Evolutionary conservation across 1,140 invertebrate genomes (phyloP), one percentile per base, ranked within the genome.

Genomic region (Lepidurus arcticus): DNA sequence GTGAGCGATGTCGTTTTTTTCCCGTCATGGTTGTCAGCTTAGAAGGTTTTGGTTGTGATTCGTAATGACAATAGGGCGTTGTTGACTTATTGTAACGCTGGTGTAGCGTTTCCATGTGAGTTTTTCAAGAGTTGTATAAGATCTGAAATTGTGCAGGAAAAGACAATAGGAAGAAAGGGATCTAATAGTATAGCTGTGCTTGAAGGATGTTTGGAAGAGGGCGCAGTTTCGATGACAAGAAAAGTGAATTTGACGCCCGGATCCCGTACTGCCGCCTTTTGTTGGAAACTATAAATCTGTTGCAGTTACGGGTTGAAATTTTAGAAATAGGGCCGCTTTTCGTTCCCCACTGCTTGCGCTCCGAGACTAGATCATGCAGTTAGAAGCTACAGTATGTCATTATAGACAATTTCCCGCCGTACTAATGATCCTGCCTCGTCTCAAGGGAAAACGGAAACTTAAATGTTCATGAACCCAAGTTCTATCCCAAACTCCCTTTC

Each of bases 31-130:
- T 65, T 65, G 53, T 65, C 53, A 65, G 53, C 13, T 16, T 65
- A 21, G 13, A 65, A 65, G 53, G 53, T 65, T 65, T 65, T n/a
- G 53, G 4, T n/a, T 13, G 16, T 65, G 53, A n/a, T 4, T 7
- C 53, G 13, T 65, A 65, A 65, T 65, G 53, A 65, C 53, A 65
- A 65, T 21, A 65, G 53, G 53, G 53, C 53, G 53, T 65, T 65
- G 53, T 65, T 65, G 13, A 16, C 53, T 65, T 65, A 7, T 65
- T 65, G 53, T 65, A n/a, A 21, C n/a, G 53, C 34, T 34, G 34
- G 2, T 4, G 34, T 34, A 34, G 34, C 34, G 34, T 34, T 34
- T 34, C 34, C 34, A 34, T 34, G 34, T 34, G 34, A 34, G 34
- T 34, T 34, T 34, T 34, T 34, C 34, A 34, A 34, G 4, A 34